Percentiles rank a stretch among this genome's conserved stretches.
Conservation (phyloP, 2,797 vertebrate species). For the Micromesistius poutassou region DNA sequence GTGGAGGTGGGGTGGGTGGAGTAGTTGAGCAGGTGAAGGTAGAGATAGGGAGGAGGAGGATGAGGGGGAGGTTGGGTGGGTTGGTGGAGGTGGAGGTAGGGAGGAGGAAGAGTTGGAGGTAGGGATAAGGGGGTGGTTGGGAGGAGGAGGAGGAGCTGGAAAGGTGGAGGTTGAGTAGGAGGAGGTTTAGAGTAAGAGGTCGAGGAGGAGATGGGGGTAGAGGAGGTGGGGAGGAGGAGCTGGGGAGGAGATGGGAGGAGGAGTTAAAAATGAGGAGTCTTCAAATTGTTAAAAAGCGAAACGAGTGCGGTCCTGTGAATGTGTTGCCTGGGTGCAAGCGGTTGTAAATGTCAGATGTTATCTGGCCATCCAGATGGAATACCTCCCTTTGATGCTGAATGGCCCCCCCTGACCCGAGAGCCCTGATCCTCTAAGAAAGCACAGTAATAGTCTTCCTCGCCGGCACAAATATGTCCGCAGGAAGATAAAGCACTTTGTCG, state of each 20-base stretch:
- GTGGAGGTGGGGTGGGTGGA: not conserved
- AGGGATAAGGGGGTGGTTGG: not conserved
- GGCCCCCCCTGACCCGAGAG: constrained; percentile 7
- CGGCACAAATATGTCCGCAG: not conserved
- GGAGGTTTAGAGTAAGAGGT: not conserved
- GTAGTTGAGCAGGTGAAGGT: not conserved
- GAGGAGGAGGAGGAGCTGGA: not conserved
- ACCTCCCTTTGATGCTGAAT: constrained; percentile 2
- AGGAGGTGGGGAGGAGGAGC: constrained; percentile 9
- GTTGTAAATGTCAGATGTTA: constrained; percentile 24
- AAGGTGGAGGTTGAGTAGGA: not conserved
- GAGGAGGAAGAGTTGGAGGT: not conserved
- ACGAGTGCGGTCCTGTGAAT: not conserved
- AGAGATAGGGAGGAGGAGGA: not conserved
- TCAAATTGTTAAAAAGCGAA: not conserved
- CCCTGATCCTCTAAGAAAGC: not conserved
- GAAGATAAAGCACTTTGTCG: not conserved
- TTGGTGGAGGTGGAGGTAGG: not conserved
- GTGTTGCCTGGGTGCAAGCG: constrained; percentile 16
- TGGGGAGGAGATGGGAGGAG: too few species aligned
- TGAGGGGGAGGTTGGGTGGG: not conserved
- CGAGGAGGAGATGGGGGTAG: not conserved
- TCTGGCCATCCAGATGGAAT: constrained; percentile 16
- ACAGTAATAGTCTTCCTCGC: not conserved
- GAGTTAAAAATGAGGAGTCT: constrained; percentile 8